Evolutionary conservation across 2,888 invertebrate species (phyloP), one percentile per base, ranked within the genome.

Genomic region (Sacculina carcini): DNA sequence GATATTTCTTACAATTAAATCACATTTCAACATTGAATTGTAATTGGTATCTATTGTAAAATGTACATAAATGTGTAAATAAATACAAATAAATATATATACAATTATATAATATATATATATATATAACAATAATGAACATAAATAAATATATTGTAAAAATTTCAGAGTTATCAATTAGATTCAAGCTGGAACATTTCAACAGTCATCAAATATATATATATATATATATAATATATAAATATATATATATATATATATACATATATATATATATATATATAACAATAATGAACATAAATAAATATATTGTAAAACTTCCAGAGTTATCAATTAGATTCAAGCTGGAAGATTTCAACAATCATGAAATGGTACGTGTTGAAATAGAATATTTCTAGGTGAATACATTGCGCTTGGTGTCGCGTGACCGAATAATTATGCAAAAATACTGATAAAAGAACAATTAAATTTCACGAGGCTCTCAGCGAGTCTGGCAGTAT

Each of bases 221-320:
- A 48, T 48, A 48, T 48, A 48, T 48, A 48, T 48, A 48, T 48
- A 48, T 48, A 34, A 48, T 48, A 34, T 48, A 48, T 48, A 34
- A 34, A 34, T 48, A 48, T 31, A 48, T 48, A 32, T 48, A 48
- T 48, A 48, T 48, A 48, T 48, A 48, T 48, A 48, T 48, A 48
- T 48, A 48, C 34, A 31, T 48, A 32, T 48, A 50, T 50, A 50
- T n/a, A n/a, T n/a, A n/a, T n/a, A n/a, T n/a, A n/a, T n/a, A n/a
- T n/a, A n/a, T n/a, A n/a, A n/a, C n/a, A 38, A 50, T 50, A 50
- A 38, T 50, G 28, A 38, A 38, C 39, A 3, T 50, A 38, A 38
- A 3, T 50, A 38, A 28, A 3, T 50, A 38, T 38, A 3, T 50
- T n/a, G n/a, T n/a, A n/a, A n/a, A n/a, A n/a, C n/a, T n/a, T n/a